These are phyloP conservation scores for Rhinophrynus dorsalis DNA, from an alignment of 2,797 vertebrate genomes.

Conservation along the genomic window DNA sequence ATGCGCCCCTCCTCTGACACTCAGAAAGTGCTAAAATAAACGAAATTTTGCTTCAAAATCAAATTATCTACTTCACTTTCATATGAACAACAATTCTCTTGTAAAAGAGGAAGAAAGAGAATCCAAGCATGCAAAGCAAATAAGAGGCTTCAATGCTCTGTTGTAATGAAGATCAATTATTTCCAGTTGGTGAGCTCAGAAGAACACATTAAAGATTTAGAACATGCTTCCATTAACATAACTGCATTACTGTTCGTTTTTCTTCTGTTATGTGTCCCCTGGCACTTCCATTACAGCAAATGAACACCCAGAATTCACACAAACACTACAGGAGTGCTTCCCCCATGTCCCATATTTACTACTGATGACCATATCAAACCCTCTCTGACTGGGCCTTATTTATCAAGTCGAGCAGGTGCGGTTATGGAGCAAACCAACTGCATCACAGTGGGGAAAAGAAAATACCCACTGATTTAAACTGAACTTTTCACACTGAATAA, in stretches of 20 bases:
- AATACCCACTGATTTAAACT: too few species aligned
- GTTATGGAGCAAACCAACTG: too few species aligned
- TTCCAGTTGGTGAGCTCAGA: constrained; percentile 40
- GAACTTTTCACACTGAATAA: too few species aligned
- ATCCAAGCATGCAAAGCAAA: constrained; percentile 10
- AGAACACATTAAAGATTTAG: constrained; percentile 48
- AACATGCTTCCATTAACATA: constrained; percentile 33
- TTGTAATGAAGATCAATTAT: constrained; percentile 43
- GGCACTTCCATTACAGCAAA: constrained; percentile 17
- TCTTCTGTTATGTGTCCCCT: neutral
- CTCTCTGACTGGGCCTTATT: too few species aligned
- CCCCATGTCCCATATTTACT: neutral
- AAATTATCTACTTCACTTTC: too few species aligned
- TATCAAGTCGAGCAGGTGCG: too few species aligned
- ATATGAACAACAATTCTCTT: constrained; percentile 8
- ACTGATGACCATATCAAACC: too few species aligned
- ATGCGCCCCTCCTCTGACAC: too few species aligned
- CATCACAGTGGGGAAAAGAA: too few species aligned
- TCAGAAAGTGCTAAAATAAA: too few species aligned
- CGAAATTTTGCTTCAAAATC: too few species aligned
- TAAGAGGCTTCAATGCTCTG: constrained; percentile 19
- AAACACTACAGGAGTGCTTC: neutral
- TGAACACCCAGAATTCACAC: constrained; percentile 19
- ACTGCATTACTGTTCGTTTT: constrained; percentile 29
- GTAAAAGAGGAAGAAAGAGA: neutral